Percentiles rank a stretch among this genome's conserved stretches.
Evolutionary conservation across 2,888 invertebrate genomes (phyloP).

Genomic region (Deilephila elpenor): DNA sequence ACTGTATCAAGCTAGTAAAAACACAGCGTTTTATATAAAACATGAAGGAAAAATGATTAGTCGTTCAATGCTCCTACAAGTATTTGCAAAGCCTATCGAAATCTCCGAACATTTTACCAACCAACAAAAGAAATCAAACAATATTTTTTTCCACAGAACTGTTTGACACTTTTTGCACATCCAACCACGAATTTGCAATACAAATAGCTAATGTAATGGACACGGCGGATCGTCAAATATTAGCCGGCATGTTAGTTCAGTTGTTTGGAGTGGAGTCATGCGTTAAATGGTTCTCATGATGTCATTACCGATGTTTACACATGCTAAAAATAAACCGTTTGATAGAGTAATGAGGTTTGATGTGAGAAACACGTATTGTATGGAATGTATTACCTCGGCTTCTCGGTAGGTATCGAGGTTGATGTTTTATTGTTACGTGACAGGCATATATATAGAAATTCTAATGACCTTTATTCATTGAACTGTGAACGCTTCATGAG

Average conservation of each 20-base stretch:
- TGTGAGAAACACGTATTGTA: neutral
- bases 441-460: too few species aligned
- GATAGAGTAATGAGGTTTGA: constrained; percentile 12
- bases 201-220: constrained; percentile 18
- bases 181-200: constrained; percentile 14
- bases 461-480: too few species aligned
- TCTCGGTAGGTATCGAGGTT: too few species aligned
- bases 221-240: constrained; percentile 2
- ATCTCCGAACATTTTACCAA: neutral
- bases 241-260: constrained; percentile 8
- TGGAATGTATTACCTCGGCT: too few species aligned
- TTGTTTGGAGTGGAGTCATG: constrained; percentile 16
- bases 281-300: constrained; percentile 20
- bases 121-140: neutral
- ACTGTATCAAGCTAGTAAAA: too few species aligned
- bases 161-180: constrained; percentile 4
- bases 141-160: neutral
- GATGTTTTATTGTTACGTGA: too few species aligned
- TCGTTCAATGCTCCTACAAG: too few species aligned
- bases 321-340: constrained; percentile 20
- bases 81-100: neutral
- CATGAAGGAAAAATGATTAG: too few species aligned
- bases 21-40: too few species aligned
- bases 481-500: too few species aligned
- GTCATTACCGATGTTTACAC: constrained; percentile 15